These are phyloP conservation scores for Esperia sulphurella DNA, from an alignment of 2,888 invertebrate genomes.

Conservation along the genomic window DNA sequence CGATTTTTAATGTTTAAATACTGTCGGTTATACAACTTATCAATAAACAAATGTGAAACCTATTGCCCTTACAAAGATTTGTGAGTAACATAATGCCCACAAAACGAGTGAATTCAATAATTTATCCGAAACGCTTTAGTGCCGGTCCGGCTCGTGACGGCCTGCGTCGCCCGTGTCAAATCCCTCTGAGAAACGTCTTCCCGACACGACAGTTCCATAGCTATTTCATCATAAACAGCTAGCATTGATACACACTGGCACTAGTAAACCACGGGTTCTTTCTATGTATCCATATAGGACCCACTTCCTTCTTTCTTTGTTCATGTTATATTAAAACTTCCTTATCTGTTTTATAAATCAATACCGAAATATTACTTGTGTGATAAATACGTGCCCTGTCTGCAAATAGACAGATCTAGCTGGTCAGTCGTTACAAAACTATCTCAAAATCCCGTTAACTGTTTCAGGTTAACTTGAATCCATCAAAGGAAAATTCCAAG, in stretches of 20 bases:
- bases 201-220: slow-evolving; percentile 8
- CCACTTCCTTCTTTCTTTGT: neutral
- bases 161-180: slow-evolving; percentile 35
- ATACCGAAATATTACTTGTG: neutral
- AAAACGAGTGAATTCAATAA: slow-evolving; percentile 4
- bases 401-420: neutral
- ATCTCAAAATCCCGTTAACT: slow-evolving; percentile 48
- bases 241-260: slow-evolving; percentile 12
- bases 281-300: neutral
- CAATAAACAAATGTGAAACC: no score
- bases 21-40: no score
- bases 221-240: slow-evolving; percentile 15
- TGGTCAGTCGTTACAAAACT: slow-evolving; percentile 10
- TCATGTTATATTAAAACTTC: neutral
- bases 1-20: no score
- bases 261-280: slow-evolving; percentile 9
- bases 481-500: slow-evolving; percentile 61
- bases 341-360: neutral
- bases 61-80: neutral
- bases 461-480: slow-evolving; percentile 50
- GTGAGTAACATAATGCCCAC: neutral
- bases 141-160: slow-evolving; percentile 10
- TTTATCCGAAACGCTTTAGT: slow-evolving; percentile 11
- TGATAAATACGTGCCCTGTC: neutral
- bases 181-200: slow-evolving; percentile 32